Evolutionary conservation across 2,113 vertebrate species (phyloP), one percentile per base, ranked within the genome.

Genomic region (Marcusenius ussheri): DNA sequence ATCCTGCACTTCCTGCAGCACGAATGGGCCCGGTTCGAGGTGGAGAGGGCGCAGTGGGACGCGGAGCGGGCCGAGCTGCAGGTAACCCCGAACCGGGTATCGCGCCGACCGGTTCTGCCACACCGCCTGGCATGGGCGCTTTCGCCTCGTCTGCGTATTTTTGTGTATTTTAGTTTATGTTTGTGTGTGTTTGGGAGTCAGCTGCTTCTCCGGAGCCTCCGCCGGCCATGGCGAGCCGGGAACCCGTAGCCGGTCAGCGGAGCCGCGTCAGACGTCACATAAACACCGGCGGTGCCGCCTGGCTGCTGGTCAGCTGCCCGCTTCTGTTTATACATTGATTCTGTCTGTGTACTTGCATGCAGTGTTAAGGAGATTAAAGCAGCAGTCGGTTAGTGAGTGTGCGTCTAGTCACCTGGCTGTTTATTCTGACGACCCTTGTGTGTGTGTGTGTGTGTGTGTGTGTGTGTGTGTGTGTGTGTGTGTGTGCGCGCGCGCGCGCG

Each of bases 1-100:
- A 99, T 99, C 94, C 93, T 99, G 94, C 98, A 99, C 96, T 99
- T 99, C 97, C 97, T 99, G 95, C 98, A 99, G 97, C 98, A 99
- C 96, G 98, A 99, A 95, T 99, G 98, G 98, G 98, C 97, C 96
- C 98, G 98, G 83, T 99, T 99, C 95, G 98, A 99, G 96, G 97
- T 98, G 92, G 98, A 99, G 93, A 94, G 98, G 93, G 97, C 98
- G 92, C 98, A 98, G 94, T 99, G 98, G 98, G 98, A 99, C 92
- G 97, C 98, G 93, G 98, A 99, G 92, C 96, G 98, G 90, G 98
- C 98, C 91, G 98, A 99, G 94, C 95, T 99, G 94, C 98, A 99
- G 98, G 98, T 99, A 95, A n/a, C 6, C 45, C 56, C 24, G 56
- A 62, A n/a, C 56, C 24, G 7, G 8, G 2, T 62, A n/a, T 11